A percentile compares a stretch with the other conserved stretches of the same genome.
Evolutionary conservation across 92 coral and sea anemone genomes (phyloP).

Genomic region (Porites rus): DNA sequence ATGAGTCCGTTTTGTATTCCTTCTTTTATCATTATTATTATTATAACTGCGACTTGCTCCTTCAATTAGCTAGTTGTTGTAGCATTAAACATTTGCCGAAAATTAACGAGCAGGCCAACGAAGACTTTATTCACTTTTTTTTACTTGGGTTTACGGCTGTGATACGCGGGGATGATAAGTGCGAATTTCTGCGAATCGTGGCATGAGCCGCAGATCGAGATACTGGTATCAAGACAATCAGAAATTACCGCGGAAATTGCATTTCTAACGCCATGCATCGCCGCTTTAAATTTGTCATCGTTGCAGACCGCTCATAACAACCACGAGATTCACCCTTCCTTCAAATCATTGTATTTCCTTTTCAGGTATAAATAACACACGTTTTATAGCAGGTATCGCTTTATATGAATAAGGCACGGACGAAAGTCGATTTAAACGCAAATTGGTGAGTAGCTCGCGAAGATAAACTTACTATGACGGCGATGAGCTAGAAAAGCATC

Average conservation of each 20-base stretch:
- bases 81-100: neutral
- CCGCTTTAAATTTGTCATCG: neutral
- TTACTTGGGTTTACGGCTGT: neutral
- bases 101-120: neutral
- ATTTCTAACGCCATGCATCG: neutral
- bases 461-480: neutral
- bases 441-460: neutral
- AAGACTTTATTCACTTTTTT: neutral
- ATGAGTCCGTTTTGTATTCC: neutral
- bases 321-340: neutral
- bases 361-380: neutral
- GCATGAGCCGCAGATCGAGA: constrained; percentile 9
- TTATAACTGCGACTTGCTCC: too few relatives aligned
- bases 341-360: neutral
- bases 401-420: neutral
- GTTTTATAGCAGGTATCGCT: neutral
- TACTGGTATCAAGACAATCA: neutral
- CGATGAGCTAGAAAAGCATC: neutral
- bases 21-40: neutral
- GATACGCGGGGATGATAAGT: constrained; percentile 14
- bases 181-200: neutral
- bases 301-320: neutral
- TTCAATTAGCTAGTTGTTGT: neutral
- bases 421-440: neutral
- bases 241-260: neutral